phyloP scores from a whole-genome alignment of 2,113 vertebrate species.

The Boulengeromyrus knoepffleri region DNA sequence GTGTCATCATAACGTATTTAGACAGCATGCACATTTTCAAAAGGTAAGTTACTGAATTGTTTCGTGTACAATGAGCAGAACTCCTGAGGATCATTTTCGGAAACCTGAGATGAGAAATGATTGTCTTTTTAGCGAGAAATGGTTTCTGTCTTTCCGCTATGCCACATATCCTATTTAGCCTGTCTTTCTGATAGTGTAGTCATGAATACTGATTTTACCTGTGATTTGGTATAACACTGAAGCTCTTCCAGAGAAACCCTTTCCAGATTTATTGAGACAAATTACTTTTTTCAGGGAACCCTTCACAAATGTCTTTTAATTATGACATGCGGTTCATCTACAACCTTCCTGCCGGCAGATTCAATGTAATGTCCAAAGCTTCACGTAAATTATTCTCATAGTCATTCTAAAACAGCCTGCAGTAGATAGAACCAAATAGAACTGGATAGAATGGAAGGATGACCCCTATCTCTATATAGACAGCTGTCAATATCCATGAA shows the following conservation, averaged over 20 bases:
- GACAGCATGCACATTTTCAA: background rate
- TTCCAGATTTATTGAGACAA: background rate
- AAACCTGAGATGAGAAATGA: background rate
- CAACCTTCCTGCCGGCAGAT: background rate
- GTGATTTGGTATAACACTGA: background rate
- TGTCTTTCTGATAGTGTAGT: background rate
- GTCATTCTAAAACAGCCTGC: background rate
- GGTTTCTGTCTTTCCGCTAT: background rate
- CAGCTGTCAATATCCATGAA: background rate
- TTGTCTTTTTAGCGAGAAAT: background rate
- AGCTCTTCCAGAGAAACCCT: background rate
- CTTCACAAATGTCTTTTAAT: background rate
- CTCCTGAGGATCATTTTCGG: background rate
- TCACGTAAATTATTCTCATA: background rate
- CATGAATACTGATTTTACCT: background rate
- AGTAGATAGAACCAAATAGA: background rate
- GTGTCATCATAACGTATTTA: background rate
- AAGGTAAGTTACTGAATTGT: background rate
- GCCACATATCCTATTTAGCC: background rate
- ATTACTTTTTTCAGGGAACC: background rate
- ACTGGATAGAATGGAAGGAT: background rate
- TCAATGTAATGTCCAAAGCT: background rate
- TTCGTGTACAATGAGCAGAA: background rate
- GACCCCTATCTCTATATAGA: background rate
- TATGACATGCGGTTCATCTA: background rate